Percentiles rank a stretch among this genome's conserved stretches.
Evolutionary conservation across 2,113 vertebrate genomes (phyloP).

Genomic region (Malurus elegans): DNA sequence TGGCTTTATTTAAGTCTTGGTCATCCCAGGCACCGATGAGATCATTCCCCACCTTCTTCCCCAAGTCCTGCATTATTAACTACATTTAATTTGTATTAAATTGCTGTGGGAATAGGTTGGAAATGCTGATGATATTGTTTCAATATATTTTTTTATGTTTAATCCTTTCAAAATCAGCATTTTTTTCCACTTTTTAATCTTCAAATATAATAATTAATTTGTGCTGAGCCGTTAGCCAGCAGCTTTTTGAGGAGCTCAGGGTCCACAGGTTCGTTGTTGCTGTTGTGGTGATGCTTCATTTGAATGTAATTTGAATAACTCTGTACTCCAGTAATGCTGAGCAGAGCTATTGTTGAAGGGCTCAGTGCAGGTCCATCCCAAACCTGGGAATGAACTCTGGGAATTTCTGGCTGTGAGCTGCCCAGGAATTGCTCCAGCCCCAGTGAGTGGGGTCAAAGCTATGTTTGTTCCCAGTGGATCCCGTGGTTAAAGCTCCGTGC

Average conservation of each 20-base stretch:
- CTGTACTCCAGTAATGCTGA: accelerated
- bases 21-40: background rate
- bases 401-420: accelerated
- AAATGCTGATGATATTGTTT: background rate
- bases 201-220: background rate
- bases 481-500: accelerated
- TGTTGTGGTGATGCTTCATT: background rate
- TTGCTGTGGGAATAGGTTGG: background rate
- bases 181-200: background rate
- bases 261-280: background rate
- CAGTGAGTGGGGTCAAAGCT: accelerated
- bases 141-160: background rate
- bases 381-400: accelerated
- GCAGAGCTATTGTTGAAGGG: accelerated
- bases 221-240: background rate
- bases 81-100: background rate
- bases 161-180: background rate
- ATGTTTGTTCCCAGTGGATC: background rate
- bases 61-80: background rate
- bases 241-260: background rate
- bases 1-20: background rate
- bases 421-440: accelerated
- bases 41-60: background rate
- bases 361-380: background rate
- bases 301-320: background rate